phyloP scores from a whole-genome alignment of 2,888 invertebrate genomes.

The Dryocosmus kuriphilus region DNA sequence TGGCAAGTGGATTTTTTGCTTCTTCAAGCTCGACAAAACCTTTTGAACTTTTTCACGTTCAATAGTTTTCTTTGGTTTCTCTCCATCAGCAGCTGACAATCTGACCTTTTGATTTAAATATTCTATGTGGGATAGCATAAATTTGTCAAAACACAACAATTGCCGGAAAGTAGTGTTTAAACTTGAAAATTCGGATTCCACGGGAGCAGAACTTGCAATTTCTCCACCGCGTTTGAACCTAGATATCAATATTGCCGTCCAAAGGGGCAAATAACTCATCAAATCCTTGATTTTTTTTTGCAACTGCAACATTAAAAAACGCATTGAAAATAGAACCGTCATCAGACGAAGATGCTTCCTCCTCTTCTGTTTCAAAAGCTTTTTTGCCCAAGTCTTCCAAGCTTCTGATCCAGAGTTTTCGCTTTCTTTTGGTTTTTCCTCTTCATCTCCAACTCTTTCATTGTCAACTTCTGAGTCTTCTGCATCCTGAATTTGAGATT shows the following conservation, averaged over 20 bases:
- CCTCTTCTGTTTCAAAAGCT: not conserved
- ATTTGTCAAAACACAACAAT: too few relatives aligned
- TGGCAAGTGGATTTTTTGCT: not conserved
- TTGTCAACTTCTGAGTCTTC: not conserved
- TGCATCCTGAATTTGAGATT: not conserved
- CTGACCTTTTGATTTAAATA: not conserved
- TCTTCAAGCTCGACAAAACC: not conserved
- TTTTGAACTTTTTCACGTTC: too few relatives aligned
- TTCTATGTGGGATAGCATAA: not conserved
- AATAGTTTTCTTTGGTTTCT: not conserved
- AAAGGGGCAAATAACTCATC: not conserved
- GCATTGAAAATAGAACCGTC: not conserved
- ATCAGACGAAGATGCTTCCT: not conserved
- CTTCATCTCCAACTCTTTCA: not conserved
- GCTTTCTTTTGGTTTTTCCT: not conserved
- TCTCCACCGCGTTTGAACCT: too few relatives aligned
- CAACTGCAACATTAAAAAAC: not conserved
- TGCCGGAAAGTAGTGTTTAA: too few relatives aligned
- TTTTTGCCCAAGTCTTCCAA: too few relatives aligned
- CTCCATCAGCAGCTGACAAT: too few relatives aligned
- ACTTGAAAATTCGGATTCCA: too few relatives aligned
- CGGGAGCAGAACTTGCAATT: too few relatives aligned
- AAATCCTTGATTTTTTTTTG: not conserved
- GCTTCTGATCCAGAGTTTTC: not conserved
- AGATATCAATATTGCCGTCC: not conserved